phyloP scores from a whole-genome alignment of 1,140 invertebrate species.

The Caenorhabditis remanei region DNA sequence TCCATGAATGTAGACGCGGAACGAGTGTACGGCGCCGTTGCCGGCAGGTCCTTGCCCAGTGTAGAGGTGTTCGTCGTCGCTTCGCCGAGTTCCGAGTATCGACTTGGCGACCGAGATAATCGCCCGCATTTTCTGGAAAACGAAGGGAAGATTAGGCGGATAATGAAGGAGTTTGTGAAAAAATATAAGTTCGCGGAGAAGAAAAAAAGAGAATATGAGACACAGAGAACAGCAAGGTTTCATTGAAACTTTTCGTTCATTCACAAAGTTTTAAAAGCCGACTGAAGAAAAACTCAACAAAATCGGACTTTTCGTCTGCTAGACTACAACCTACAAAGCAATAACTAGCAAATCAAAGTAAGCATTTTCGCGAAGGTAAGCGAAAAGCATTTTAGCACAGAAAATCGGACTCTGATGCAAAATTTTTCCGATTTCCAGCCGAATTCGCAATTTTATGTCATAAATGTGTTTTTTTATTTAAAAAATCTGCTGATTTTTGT shows the following conservation, averaged over 20 bases:
- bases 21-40: conserved; percentile 8
- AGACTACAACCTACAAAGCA: background rate
- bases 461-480: too few relatives aligned
- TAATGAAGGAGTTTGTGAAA: background rate
- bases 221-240: too few relatives aligned
- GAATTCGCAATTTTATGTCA: too few relatives aligned
- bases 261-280: too few relatives aligned
- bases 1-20: conserved; percentile 58
- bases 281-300: too few relatives aligned
- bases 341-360: background rate
- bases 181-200: background rate
- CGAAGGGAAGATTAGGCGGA: background rate
- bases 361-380: too few relatives aligned
- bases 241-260: too few relatives aligned
- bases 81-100: conserved; percentile 6
- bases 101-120: conserved; percentile 38
- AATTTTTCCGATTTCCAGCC: too few relatives aligned
- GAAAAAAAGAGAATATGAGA: background rate
- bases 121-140: conserved; percentile 50
- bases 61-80: conserved; percentile 22
- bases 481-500: too few relatives aligned
- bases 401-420: too few relatives aligned
- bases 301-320: background rate
- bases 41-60: background rate
- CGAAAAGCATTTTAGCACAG: too few relatives aligned